Conservation (phyloP, 2,888 invertebrate genomes). For the Meloe dianella region DNA sequence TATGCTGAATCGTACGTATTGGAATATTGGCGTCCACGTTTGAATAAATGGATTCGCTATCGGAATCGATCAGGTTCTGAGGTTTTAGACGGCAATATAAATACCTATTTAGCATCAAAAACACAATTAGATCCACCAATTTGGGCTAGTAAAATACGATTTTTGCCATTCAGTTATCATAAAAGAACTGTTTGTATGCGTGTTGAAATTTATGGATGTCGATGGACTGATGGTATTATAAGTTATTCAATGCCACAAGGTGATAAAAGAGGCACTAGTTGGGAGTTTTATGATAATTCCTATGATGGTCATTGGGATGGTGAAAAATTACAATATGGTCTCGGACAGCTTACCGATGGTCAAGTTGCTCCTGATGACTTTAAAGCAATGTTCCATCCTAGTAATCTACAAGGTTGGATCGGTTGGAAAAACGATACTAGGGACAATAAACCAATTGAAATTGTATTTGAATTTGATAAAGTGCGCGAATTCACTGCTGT, state of each 20-base stretch:
- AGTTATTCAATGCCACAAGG: constrained; percentile 90
- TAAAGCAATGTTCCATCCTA: constrained; percentile 68
- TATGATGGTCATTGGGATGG: constrained; percentile 87
- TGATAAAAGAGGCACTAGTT: constrained; percentile 77
- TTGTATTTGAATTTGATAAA: constrained; percentile 83
- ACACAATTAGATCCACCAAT: constrained; percentile 80
- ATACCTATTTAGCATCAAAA: constrained; percentile 84
- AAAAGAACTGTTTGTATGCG: constrained; percentile 89
- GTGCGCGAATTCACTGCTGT: constrained; percentile 86
- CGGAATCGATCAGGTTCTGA: constrained; percentile 71
- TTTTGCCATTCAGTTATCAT: constrained; percentile 84
- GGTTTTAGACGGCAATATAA: constrained; percentile 83
- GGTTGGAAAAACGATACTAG: constrained; percentile 87
- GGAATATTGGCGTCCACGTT: constrained; percentile 81
- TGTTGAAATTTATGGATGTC: constrained; percentile 88
- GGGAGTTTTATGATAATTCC: constrained; percentile 82
- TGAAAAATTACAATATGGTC: constrained; percentile 74
- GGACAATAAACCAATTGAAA: constrained; percentile 67
- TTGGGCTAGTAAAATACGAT: constrained; percentile 83
- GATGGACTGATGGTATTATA: constrained; percentile 82
- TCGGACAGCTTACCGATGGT: constrained; percentile 87
- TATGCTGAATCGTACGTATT: constrained; percentile 83
- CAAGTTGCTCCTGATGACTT: constrained; percentile 78
- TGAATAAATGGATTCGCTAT: constrained; percentile 85
- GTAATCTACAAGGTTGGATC: constrained; percentile 76